A percentile compares a stretch with the other conserved stretches of the same genome.
phyloP scores from a whole-genome alignment of 2,113 vertebrate genomes.

The Chloropsis hardwickii region DNA sequence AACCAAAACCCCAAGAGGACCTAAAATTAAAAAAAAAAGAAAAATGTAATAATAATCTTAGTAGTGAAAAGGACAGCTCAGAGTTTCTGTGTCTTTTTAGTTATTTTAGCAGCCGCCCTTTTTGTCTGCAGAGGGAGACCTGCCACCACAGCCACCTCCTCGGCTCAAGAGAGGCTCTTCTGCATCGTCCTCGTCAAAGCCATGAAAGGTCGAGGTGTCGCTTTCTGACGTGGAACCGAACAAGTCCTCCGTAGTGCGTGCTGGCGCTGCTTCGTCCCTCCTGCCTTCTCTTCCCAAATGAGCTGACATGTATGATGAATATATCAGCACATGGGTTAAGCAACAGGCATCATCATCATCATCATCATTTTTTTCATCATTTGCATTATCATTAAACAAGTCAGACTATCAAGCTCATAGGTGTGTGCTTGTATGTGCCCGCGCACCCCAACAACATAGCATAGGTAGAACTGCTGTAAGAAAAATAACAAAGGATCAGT shows the following conservation, averaged over 20 bases:
- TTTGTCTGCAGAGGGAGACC: constrained; percentile 88
- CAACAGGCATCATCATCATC: constrained; percentile 81
- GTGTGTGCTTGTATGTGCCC: not conserved
- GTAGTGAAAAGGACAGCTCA: constrained; percentile 68
- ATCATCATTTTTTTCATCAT: constrained; percentile 66
- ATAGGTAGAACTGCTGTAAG: constrained; percentile 22
- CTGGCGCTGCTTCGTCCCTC: constrained; percentile 82
- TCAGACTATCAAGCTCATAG: constrained; percentile 51
- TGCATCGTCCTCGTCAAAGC: constrained; percentile 96
- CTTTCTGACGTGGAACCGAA: constrained; percentile 98
- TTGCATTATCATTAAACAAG: constrained; percentile 58
- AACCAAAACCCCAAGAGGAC: not conserved
- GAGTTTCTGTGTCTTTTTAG: constrained; percentile 64
- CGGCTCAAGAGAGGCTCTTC: constrained; percentile 87
- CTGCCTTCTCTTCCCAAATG: constrained; percentile 86
- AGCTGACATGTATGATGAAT: constrained; percentile 92
- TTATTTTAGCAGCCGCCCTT: constrained; percentile 77
- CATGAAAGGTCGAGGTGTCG: constrained; percentile 98
- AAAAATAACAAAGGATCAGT: not conserved
- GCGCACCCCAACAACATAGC: constrained; percentile 12
- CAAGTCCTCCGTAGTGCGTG: constrained; percentile 91
- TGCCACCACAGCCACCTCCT: constrained; percentile 83
- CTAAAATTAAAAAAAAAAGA: constrained; percentile 3
- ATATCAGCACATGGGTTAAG: constrained; percentile 92
- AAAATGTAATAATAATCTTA: constrained; percentile 69